phyloP scores from a whole-genome alignment of 2,113 vertebrate species.

The Ictalurus punctatus region DNA sequence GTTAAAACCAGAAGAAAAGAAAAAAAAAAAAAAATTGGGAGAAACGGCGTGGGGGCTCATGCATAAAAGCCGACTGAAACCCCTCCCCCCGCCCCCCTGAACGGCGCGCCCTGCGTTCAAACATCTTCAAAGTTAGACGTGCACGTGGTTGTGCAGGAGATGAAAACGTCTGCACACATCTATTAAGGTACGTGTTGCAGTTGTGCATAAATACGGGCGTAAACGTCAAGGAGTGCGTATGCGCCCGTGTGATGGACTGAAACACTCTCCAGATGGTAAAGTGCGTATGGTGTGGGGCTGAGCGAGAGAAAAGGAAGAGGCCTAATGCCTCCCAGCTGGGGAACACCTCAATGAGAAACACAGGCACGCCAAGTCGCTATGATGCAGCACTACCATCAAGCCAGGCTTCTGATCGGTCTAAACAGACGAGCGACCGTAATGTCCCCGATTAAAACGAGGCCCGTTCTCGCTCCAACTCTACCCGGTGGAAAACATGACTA shows the following conservation, averaged over 20 bases:
- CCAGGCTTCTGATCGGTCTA: neutral
- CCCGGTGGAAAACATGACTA: conserved; percentile 36
- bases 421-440: conserved; percentile 20
- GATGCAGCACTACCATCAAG: neutral
- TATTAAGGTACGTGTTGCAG: neutral
- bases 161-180: neutral
- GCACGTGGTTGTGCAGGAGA: conserved; percentile 6
- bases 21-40: neutral
- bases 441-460: conserved; percentile 32
- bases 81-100: neutral
- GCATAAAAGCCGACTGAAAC: neutral
- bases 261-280: conserved; percentile 53
- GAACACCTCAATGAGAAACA: conserved; percentile 55
- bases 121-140: conserved; percentile 4
- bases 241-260: conserved; percentile 16
- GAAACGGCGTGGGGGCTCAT: neutral
- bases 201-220: neutral
- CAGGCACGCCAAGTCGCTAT: conserved; percentile 31
- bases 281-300: conserved; percentile 31
- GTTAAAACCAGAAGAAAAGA: conserved; percentile 31
- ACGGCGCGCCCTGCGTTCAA: conserved; percentile 7
- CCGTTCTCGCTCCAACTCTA: neutral
- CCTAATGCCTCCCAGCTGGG: conserved; percentile 54
- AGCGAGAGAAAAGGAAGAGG: conserved; percentile 22
- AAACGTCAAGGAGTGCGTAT: neutral